Evolutionary conservation across 64 coral and sea anemone genomes (phyloP), one percentile per base, ranked within the genome.

Genomic region (Astreopora myriophthalma): DNA sequence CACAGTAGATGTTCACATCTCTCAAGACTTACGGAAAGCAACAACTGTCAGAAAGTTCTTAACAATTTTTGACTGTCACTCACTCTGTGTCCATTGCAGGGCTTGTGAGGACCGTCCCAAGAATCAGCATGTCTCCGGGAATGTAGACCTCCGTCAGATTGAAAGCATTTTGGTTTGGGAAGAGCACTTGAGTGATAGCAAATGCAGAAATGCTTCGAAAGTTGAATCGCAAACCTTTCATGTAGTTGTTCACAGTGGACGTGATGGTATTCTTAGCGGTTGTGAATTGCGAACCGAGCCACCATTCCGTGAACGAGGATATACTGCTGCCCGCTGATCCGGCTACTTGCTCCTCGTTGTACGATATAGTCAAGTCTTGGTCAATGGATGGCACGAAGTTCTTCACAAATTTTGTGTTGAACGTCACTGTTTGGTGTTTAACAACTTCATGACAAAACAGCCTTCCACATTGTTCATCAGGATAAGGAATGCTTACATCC

Each of bases 111-210:
- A 87, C 85, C 23, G 36, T 55, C 20, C 85, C 85, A 87, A 87
- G 40, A 17, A 87, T 87, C 23, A 87, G 2, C 85, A 87, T 87
- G 67, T 73, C 85, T 37, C 44, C 85, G 34, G 85, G 85, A 55
- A 87, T 72, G 69, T 87, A 87, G 19, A 87, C 85, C 85, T 87
- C 85, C 11, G 66, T 87, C 66, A 87, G 25, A 55, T 46, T 10
- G 19, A 87, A 87, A 1, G 58, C 68, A 16, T 87, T 87, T n/a
- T 66, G 28, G 42, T 31, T 44, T 1, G 85, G 85, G 68, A 87
- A 87, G 25, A 87, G 85, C 23, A 87, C 85, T 69, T 87, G 85
- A 73, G 68, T 73, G 48, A 87, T 34, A 11, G 85, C 85, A 87
- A 87, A 87, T 5, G 85, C 44, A 52, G 85, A 87, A 34, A 73